Evolutionary conservation across 2,113 vertebrate genomes (phyloP), one percentile per base, ranked within the genome.

Genomic region (Pachycephala philippinensis): DNA sequence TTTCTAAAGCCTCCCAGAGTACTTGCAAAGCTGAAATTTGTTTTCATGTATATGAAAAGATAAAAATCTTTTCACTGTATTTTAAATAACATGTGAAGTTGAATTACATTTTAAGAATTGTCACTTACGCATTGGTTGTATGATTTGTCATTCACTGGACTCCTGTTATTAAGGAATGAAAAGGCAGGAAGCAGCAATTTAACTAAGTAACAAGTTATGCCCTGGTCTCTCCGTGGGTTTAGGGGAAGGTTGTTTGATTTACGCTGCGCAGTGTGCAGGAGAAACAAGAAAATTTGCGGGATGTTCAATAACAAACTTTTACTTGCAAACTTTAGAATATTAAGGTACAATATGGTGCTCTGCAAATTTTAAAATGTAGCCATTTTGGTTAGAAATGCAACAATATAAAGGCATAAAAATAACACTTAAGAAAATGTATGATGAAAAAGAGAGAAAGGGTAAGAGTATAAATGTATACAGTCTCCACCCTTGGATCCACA

Each of bases 151-250:
- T 59, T 84, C 52, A 60, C n/a, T 61, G 84, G 22, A 24, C 42
- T 68, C 60, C 31, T 75, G 16, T 8, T 74, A 52, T 37, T 71
- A 64, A 44, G 84, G n/a, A 92, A 84, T 15, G 11, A 78, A 78
- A 89, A 78, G 10, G 12, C 20, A 70, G 40, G 56, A 61, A 78
- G 37, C 50, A 61, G 49, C 40, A 65, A 42, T 44, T 65, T 80
- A 69, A 44, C 28, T 59, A 37, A 83, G 35, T 39, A 72, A 47
- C 5, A 2, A 4, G 5, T 37, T 59, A 26, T 19, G 31, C 8
- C 26, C 27, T 52, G 27, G 37, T 44, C 45, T 27, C 22, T 28
- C 0, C 0, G 37, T 0, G 1, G 18, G 54, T 24, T 69, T 33
- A 45, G 22, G 45, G 33, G 33, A 28, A 45, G 17, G 9, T 18